Percentiles rank a stretch among this genome's conserved stretches.
These are phyloP conservation scores for Acomys russatus DNA, from an alignment of 2,797 vertebrate species.

Conservation along the genomic window DNA sequence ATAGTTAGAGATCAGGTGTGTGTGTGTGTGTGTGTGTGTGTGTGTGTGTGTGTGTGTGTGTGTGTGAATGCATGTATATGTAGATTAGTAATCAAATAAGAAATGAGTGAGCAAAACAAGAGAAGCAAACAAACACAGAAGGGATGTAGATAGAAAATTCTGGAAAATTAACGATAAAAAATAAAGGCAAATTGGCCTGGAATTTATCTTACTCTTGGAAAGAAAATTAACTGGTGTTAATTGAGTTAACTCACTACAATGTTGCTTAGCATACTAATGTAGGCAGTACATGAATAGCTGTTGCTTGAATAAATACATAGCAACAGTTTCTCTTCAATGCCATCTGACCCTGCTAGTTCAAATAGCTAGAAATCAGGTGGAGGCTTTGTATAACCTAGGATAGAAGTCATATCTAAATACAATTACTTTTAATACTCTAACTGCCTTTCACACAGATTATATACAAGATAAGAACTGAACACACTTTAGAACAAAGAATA, in stretches of 20 bases:
- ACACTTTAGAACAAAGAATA: conserved; percentile 19
- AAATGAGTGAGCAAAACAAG: not conserved
- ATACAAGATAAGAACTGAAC: not conserved
- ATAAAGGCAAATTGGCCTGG: not conserved
- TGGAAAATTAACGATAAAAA: not conserved
- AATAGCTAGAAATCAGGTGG: not conserved
- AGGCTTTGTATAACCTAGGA: not conserved
- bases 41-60: not conserved
- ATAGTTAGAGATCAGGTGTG: not conserved
- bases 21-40: not conserved
- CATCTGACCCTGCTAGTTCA: not conserved
- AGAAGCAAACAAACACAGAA: not conserved
- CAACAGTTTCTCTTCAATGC: not conserved
- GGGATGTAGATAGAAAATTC: not conserved
- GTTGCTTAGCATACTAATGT: not conserved
- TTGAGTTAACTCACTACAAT: not conserved
- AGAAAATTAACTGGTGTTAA: not conserved
- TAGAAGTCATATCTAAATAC: not conserved
- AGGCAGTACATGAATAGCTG: not conserved
- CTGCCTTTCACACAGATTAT: not conserved
- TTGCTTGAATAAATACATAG: not conserved
- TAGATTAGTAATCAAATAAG: not conserved
- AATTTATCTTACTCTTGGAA: not conserved
- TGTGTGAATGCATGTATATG: not conserved
- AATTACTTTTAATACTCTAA: not conserved